Evolutionary conservation across 2,888 invertebrate species (phyloP).

Genomic region (Sicus ferrugineus): DNA sequence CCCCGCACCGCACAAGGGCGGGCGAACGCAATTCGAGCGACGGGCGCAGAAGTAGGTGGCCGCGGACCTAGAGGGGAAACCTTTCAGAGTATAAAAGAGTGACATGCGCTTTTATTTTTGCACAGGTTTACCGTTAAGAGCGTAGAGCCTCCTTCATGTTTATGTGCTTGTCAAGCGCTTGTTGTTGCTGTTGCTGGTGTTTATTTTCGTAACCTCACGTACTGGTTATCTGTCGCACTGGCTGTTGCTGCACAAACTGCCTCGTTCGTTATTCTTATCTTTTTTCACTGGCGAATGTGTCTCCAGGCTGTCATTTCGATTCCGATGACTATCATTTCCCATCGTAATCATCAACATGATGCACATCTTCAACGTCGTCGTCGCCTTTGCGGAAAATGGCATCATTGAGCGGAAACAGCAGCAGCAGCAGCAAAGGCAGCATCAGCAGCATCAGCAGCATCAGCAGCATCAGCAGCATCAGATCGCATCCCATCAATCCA

Average conservation of each 20-base stretch:
- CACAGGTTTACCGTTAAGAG: slow-evolving; percentile 35
- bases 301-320: slow-evolving; percentile 64
- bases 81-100: slow-evolving; percentile 33
- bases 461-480: slow-evolving; percentile 5
- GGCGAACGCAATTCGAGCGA: not conserved
- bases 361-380: slow-evolving; percentile 48
- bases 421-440: not conserved
- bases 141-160: slow-evolving; percentile 25
- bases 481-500: slow-evolving; percentile 27
- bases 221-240: slow-evolving; percentile 25
- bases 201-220: slow-evolving; percentile 7
- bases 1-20: slow-evolving; percentile 8
- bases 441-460: slow-evolving; percentile 1
- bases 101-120: slow-evolving; percentile 39
- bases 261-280: slow-evolving; percentile 37
- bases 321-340: slow-evolving; percentile 56
- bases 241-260: slow-evolving; percentile 33
- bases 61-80: not conserved
- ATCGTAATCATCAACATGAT: slow-evolving; percentile 45
- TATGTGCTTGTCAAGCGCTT: slow-evolving; percentile 26
- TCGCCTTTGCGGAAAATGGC: slow-evolving; percentile 54
- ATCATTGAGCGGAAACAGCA: slow-evolving; percentile 50
- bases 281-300: slow-evolving; percentile 56
- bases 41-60: not conserved
- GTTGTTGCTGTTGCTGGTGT: slow-evolving; percentile 31